These are phyloP conservation scores for Tillus elongatus DNA, from an alignment of 2,888 invertebrate species.

Conservation along the genomic window DNA sequence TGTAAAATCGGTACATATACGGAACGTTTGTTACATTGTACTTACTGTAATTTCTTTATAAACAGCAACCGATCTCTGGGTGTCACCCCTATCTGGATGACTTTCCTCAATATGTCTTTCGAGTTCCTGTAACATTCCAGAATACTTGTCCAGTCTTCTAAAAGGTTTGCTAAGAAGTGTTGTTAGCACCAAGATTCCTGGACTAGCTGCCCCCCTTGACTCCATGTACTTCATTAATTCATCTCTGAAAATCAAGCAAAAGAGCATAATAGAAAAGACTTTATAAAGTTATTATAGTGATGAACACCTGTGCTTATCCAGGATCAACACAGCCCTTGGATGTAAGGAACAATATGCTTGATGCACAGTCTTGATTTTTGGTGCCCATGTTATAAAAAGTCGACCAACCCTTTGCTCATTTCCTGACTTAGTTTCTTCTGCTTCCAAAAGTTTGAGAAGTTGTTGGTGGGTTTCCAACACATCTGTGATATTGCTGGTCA, in stretches of 20 bases:
- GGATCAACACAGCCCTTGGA: conserved; percentile 86
- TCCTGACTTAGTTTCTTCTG: conserved; percentile 61
- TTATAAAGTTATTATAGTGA: no score
- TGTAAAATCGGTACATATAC: no score
- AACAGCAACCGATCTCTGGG: conserved; percentile 88
- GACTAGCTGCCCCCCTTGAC: conserved; percentile 71
- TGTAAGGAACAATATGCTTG: conserved; percentile 86
- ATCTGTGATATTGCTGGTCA: conserved; percentile 83
- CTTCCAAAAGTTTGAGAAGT: conserved; percentile 69
- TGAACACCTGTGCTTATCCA: conserved; percentile 81
- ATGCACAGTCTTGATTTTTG: conserved; percentile 74
- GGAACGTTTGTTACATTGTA: no score
- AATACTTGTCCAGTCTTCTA: conserved; percentile 88
- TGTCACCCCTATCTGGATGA: conserved; percentile 92
- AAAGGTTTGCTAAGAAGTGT: conserved; percentile 93
- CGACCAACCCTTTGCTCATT: conserved; percentile 83
- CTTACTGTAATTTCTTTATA: conserved; percentile 91
- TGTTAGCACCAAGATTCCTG: conserved; percentile 82
- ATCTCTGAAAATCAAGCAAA: conserved; percentile 49
- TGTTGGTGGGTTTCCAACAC: conserved; percentile 78
- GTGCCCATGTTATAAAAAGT: conserved; percentile 77
- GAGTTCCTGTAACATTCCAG: conserved; percentile 86
- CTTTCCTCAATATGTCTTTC: conserved; percentile 93
- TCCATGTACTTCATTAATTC: conserved; percentile 82
- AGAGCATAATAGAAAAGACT: no score